A percentile compares a stretch with the other conserved stretches of the same genome.
These are phyloP conservation scores for Drosophila teissieri DNA, from an alignment of 1,140 invertebrate species.

Conservation along the genomic window DNA sequence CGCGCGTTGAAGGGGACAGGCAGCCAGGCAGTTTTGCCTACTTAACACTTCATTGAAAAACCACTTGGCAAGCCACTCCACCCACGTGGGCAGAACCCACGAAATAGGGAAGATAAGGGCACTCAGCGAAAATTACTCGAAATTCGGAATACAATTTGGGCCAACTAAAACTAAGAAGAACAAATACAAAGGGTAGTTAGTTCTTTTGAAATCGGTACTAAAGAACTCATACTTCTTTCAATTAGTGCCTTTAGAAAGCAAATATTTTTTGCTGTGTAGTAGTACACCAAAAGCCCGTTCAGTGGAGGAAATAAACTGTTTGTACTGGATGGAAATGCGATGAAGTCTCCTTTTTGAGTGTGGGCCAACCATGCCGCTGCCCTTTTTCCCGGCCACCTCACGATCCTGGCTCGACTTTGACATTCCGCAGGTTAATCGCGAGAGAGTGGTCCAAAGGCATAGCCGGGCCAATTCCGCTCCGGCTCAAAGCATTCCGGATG, in stretches of 20 bases:
- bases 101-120: slow-evolving; percentile 1
- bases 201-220: too few relatives aligned
- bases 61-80: slow-evolving; percentile 77
- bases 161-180: too few relatives aligned
- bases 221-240: not conserved
- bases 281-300: not conserved
- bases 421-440: slow-evolving; percentile 43
- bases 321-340: slow-evolving; percentile 24
- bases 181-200: too few relatives aligned
- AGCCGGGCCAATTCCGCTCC: slow-evolving; percentile 24
- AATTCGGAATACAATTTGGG: too few relatives aligned
- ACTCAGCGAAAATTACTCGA: not conserved
- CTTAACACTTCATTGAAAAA: slow-evolving; percentile 84
- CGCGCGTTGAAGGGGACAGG: slow-evolving; percentile 16
- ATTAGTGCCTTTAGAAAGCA: too few relatives aligned
- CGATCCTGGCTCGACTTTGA: slow-evolving; percentile 48
- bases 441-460: slow-evolving; percentile 21
- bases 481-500: slow-evolving; percentile 46
- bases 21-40: slow-evolving; percentile 66
- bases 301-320: slow-evolving; percentile 48
- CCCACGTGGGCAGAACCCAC: slow-evolving; percentile 50
- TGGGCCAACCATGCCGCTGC: slow-evolving; percentile 22
- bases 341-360: slow-evolving; percentile 4
- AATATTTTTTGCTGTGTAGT: not conserved
- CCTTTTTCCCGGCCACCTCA: slow-evolving; percentile 5